phyloP scores from a whole-genome alignment of 1,140 invertebrate genomes.

The Gonatopus flavifemur region DNA sequence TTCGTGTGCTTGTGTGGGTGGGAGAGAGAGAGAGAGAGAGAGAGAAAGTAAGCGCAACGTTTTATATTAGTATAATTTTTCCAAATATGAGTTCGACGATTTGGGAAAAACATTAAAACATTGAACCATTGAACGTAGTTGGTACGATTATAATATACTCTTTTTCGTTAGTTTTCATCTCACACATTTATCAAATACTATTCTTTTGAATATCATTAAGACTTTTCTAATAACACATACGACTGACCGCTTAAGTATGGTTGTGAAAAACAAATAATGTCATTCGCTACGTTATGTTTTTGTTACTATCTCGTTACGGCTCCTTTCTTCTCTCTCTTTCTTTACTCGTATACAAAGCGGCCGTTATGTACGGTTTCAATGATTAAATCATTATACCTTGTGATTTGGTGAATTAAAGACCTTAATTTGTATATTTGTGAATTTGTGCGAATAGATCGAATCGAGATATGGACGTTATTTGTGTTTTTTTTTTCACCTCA shows the following conservation, averaged over 20 bases:
- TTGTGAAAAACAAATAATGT: conserved; percentile 42
- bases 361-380: conserved; percentile 31
- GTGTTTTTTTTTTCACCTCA: conserved; percentile 13
- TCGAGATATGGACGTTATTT: conserved; percentile 17
- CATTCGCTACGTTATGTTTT: conserved; percentile 13
- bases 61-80: no score
- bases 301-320: conserved; percentile 26
- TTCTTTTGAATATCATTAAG: no score
- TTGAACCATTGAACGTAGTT: no score
- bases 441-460: conserved; percentile 33
- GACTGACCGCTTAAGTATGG: conserved; percentile 52
- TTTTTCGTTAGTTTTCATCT: no score
- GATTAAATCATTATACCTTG: conserved; percentile 39
- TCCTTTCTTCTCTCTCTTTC: conserved; percentile 24
- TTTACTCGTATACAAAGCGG: conserved; percentile 19
- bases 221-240: no score
- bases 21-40: conserved; percentile 3
- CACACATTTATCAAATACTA: no score
- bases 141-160: no score
- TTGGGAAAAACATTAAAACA: no score
- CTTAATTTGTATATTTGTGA: conserved; percentile 42
- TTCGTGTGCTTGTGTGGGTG: background rate
- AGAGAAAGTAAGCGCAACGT: background rate
- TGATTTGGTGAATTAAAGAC: conserved; percentile 22
- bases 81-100: no score